Percentiles rank a stretch among this genome's conserved stretches.
Conservation (phyloP, 2,888 invertebrate genomes). For the Rotaria socialis region DNA sequence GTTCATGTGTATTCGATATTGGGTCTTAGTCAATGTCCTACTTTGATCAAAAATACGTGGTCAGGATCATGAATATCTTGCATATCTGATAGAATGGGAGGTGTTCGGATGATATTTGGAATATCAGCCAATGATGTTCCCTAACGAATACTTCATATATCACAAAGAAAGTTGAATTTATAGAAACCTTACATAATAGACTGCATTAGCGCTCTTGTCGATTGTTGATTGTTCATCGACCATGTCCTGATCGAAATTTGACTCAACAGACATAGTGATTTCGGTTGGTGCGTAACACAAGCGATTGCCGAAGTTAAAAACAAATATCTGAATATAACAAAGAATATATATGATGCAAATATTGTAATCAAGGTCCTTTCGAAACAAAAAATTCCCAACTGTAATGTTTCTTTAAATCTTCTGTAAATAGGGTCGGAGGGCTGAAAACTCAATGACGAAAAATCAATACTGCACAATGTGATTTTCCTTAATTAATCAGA, state of each 20-base stretch:
- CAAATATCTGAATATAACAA: too few relatives aligned
- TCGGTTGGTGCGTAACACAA: too few relatives aligned
- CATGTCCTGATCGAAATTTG: neutral
- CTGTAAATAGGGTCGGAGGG: too few relatives aligned
- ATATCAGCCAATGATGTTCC: neutral
- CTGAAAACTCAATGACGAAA: too few relatives aligned
- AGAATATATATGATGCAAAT: too few relatives aligned
- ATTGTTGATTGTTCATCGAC: neutral
- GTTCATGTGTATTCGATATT: neutral
- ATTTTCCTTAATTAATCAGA: too few relatives aligned
- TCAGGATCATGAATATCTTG: neutral
- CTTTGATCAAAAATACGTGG: slow-evolving; percentile 17
- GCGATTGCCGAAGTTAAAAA: too few relatives aligned
- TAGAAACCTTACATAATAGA: neutral
- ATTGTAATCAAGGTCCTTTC: too few relatives aligned
- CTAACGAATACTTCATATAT: neutral
- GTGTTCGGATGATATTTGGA: neutral
- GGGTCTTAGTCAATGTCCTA: neutral
- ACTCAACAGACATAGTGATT: too few relatives aligned
- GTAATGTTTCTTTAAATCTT: too few relatives aligned
- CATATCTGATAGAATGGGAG: neutral
- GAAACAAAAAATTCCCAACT: too few relatives aligned
- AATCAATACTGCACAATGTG: too few relatives aligned
- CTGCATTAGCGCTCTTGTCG: neutral
- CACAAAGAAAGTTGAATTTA: neutral